phyloP scores from a whole-genome alignment of 1,140 invertebrate genomes.

The Cardiocondyla obscurior region DNA sequence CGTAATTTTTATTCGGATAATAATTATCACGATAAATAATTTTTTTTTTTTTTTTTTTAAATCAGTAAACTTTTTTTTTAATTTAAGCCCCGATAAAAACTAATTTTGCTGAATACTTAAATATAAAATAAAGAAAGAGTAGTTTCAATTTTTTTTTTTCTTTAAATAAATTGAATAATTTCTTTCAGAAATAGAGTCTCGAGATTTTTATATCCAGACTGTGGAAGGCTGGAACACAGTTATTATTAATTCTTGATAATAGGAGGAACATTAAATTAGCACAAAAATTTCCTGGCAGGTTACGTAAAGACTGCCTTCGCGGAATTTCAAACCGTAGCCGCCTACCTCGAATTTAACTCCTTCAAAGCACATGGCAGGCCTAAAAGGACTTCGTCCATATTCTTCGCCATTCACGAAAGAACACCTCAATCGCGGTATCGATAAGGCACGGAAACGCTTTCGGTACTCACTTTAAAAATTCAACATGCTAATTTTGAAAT shows the following conservation, averaged over 20 bases:
- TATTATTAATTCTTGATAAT: conserved; percentile 7
- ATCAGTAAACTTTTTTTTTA: no score
- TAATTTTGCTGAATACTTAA: background rate
- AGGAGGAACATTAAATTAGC: conserved; percentile 8
- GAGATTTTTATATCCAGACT: background rate
- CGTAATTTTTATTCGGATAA: background rate
- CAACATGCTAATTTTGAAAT: background rate
- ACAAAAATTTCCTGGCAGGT: conserved; percentile 2
- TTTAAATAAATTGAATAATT: no score
- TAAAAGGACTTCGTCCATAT: conserved; percentile 35
- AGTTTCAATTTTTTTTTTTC: background rate
- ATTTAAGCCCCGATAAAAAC: no score
- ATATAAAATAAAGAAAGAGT: background rate
- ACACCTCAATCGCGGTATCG: background rate
- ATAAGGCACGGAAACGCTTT: background rate
- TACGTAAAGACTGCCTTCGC: conserved; percentile 65
- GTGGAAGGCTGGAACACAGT: background rate
- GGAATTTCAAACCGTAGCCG: conserved; percentile 62
- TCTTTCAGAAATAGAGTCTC: background rate
- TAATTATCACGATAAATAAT: no score
- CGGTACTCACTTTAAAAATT: background rate
- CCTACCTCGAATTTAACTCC: conserved; percentile 75
- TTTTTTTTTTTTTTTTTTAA: no score
- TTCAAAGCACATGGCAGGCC: conserved; percentile 67
- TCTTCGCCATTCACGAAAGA: conserved; percentile 55